Evolutionary conservation across 1,140 invertebrate species (phyloP).

Genomic region (Solenopsis fugax): DNA sequence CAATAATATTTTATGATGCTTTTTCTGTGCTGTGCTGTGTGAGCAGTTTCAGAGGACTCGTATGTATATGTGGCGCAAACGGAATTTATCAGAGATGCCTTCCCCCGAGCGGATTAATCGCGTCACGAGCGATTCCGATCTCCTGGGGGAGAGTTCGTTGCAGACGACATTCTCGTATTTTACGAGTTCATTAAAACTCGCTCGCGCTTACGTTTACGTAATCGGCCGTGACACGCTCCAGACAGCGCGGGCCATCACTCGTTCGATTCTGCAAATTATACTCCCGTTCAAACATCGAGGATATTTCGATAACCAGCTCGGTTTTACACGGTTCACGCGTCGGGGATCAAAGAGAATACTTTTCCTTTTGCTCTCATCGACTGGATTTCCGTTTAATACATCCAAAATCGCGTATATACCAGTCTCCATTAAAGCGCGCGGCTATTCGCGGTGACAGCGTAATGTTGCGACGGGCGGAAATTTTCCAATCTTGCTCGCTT

Average conservation of each 20-base stretch:
- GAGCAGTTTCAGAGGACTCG: neutral
- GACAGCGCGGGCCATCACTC: conserved; percentile 2
- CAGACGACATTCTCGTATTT: conserved; percentile 25
- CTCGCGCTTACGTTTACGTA: conserved; percentile 49
- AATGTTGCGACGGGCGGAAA: neutral
- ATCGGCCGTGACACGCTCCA: conserved; percentile 16
- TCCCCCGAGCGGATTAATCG: conserved; percentile 10
- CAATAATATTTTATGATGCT: no score
- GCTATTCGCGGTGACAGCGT: neutral
- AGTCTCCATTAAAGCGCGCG: neutral
- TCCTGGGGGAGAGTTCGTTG: neutral
- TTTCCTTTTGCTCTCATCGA: neutral
- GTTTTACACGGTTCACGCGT: neutral
- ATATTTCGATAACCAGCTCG: conserved; percentile 19
- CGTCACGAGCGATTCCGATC: conserved; percentile 31
- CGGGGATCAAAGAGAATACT: conserved; percentile 32
- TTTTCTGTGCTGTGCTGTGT: no score
- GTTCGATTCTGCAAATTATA: conserved; percentile 39
- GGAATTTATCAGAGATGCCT: conserved; percentile 6
- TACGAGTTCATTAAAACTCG: conserved; percentile 64
- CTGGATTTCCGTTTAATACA: conserved; percentile 9
- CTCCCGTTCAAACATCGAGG: neutral
- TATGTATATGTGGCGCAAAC: neutral
- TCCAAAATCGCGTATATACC: neutral
- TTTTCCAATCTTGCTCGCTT: neutral